phyloP scores from a whole-genome alignment of 2,888 invertebrate species.

The Scaptomyza polygonia region DNA sequence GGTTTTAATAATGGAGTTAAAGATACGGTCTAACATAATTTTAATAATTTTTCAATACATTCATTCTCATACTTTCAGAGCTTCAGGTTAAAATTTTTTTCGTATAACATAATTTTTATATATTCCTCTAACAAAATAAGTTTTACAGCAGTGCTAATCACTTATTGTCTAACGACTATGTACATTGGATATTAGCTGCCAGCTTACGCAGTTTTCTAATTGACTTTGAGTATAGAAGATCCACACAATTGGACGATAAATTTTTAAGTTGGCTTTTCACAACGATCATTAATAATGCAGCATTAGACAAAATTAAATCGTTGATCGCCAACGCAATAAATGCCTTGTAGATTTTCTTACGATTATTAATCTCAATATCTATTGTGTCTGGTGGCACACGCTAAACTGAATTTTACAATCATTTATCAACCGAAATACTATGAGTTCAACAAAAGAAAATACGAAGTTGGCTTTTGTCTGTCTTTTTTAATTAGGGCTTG shows the following conservation, averaged over 20 bases:
- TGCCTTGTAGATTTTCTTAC: conserved; percentile 38
- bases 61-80: too few relatives aligned
- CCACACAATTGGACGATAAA: conserved; percentile 49
- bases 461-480: conserved; percentile 63
- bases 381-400: conserved; percentile 69
- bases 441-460: conserved; percentile 18
- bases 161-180: background rate
- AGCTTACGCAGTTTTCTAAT: conserved; percentile 1
- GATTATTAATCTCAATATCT: conserved; percentile 75
- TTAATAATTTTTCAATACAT: too few relatives aligned
- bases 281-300: conserved; percentile 68
- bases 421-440: conserved; percentile 60
- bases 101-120: too few relatives aligned
- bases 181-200: background rate
- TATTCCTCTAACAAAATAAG: too few relatives aligned
- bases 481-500: conserved; percentile 70
- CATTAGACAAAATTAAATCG: conserved; percentile 52
- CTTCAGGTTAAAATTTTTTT: too few relatives aligned
- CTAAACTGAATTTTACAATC: conserved; percentile 72
- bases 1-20: too few relatives aligned
- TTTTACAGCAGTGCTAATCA: background rate
- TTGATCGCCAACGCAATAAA: conserved; percentile 64
- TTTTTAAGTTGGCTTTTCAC: conserved; percentile 57
- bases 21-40: too few relatives aligned
- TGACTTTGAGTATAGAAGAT: conserved; percentile 12